phyloP scores from a whole-genome alignment of 1,140 invertebrate species.

The Hermetia illucens region DNA sequence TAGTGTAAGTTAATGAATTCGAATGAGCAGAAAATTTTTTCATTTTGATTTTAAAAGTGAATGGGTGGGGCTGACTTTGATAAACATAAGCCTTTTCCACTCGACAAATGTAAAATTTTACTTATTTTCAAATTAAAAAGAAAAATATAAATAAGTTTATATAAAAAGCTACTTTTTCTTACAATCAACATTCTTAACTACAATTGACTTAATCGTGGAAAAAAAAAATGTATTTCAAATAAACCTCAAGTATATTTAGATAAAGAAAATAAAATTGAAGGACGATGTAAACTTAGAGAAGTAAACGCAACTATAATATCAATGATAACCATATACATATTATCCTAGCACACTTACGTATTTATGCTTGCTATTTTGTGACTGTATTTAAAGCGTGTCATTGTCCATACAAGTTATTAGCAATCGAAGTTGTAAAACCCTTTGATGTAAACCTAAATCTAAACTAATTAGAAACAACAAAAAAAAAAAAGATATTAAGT shows the following conservation, averaged over 20 bases:
- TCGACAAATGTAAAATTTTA: no score
- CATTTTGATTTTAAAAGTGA: no score
- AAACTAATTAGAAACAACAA: no score
- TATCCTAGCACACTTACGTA: not conserved
- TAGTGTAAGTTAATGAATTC: no score
- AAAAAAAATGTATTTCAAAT: not conserved
- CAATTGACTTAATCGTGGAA: not conserved
- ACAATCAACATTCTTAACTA: not conserved
- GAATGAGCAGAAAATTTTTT: no score
- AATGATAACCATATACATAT: not conserved
- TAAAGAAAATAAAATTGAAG: not conserved
- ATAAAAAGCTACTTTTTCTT: not conserved
- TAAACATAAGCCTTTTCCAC: no score
- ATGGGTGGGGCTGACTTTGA: no score
- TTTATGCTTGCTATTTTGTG: constrained; percentile 3
- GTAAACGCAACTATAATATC: not conserved
- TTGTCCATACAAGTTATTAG: constrained; percentile 6
- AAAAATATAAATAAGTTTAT: not conserved
- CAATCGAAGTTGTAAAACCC: no score
- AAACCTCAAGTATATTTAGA: not conserved
- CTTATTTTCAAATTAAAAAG: not conserved
- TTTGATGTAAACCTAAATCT: no score
- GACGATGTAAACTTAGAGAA: not conserved
- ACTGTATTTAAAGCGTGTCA: constrained; percentile 5
- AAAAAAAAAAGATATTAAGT: no score